These are phyloP conservation scores for Oscheius onirici DNA, from an alignment of 2,888 invertebrate species.

Conservation along the genomic window DNA sequence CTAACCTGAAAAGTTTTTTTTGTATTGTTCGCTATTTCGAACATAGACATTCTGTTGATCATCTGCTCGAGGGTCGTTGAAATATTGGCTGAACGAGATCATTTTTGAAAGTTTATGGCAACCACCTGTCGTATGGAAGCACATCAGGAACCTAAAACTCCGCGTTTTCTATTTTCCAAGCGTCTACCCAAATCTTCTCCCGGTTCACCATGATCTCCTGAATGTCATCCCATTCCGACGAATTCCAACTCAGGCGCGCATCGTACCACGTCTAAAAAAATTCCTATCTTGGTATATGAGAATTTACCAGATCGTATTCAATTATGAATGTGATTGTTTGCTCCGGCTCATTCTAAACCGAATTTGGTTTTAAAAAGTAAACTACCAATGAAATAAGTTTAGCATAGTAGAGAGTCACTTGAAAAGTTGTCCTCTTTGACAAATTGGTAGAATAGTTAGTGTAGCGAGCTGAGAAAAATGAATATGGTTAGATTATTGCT, in stretches of 20 bases:
- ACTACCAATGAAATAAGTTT: slow-evolving; percentile 10
- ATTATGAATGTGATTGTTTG: slow-evolving; percentile 6
- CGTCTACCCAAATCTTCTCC: slow-evolving; percentile 12
- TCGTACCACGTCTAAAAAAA: slow-evolving; percentile 18
- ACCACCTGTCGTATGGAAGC: slow-evolving; percentile 9
- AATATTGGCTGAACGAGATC: slow-evolving; percentile 12
- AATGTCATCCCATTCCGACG: slow-evolving; percentile 10
- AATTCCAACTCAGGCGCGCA: slow-evolving; percentile 9
- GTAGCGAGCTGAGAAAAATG: slow-evolving; percentile 12
- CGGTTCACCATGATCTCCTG: slow-evolving; percentile 18
- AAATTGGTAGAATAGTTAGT: background rate
- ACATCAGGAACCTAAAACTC: slow-evolving; percentile 14
- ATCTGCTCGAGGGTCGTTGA: slow-evolving; percentile 18
- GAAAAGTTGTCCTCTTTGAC: background rate
- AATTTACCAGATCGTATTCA: slow-evolving; percentile 13
- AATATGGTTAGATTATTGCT: too few species aligned
- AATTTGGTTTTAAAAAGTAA: background rate
- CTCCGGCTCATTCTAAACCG: slow-evolving; percentile 5
- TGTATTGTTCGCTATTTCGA: too few species aligned
- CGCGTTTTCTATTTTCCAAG: background rate
- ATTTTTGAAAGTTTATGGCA: background rate
- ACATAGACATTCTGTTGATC: slow-evolving; percentile 23
- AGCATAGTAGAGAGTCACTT: slow-evolving; percentile 2
- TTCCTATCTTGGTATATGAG: background rate
- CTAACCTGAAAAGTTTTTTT: background rate